Conservation (phyloP, 1,140 invertebrate genomes). For the Proctacanthus coquilletti region DNA sequence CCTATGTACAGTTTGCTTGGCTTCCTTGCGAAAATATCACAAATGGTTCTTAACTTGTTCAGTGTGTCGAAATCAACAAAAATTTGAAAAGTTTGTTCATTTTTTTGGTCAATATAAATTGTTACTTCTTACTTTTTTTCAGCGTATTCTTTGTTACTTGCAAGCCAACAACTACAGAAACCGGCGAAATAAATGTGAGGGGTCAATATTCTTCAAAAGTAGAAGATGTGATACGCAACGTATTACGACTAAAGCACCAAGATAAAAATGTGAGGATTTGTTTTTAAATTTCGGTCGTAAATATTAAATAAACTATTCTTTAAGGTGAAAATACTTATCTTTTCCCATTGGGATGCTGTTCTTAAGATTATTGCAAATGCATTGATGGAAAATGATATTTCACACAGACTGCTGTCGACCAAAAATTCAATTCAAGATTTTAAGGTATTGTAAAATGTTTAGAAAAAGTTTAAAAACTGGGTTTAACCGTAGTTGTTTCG, state of each 20-base stretch:
- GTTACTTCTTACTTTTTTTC: not conserved
- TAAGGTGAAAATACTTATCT: conserved; percentile 47
- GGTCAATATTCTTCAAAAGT: conserved; percentile 61
- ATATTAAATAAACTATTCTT: not conserved
- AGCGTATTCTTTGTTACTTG: conserved; percentile 22
- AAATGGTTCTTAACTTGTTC: conserved; percentile 35
- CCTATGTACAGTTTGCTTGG: conserved; percentile 18
- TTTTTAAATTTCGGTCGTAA: not conserved
- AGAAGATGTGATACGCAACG: conserved; percentile 41
- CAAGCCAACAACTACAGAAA: conserved; percentile 9
- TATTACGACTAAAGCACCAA: conserved; percentile 38
- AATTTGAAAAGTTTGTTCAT: conserved; percentile 12
- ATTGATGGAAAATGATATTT: conserved; percentile 43
- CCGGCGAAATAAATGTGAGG: conserved; percentile 19
- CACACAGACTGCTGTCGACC: conserved; percentile 29
- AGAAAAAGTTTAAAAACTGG: no score
- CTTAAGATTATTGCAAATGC: conserved; percentile 44
- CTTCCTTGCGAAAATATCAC: conserved; percentile 8
- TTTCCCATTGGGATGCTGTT: conserved; percentile 53
- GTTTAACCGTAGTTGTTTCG: no score
- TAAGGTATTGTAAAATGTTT: conserved; percentile 38
- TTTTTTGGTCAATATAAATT: no score
- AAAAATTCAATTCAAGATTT: conserved; percentile 36
- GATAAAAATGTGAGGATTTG: conserved; percentile 32
- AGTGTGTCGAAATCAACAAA: conserved; percentile 45